These are phyloP conservation scores for Pteromalus puparum DNA, from an alignment of 1,140 invertebrate genomes.

Conservation along the genomic window DNA sequence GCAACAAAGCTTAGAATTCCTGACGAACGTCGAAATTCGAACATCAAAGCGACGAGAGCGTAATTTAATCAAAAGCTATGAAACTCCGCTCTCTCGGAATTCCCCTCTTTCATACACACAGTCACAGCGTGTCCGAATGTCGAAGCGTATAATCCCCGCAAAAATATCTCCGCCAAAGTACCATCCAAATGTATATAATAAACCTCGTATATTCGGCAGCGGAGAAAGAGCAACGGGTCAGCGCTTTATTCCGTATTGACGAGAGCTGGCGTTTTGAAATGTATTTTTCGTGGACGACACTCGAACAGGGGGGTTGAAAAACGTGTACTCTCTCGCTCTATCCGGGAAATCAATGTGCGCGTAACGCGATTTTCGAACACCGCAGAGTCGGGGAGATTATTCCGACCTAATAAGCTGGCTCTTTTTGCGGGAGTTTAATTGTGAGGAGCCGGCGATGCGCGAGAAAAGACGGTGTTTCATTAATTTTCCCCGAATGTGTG, in stretches of 20 bases:
- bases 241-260: not conserved
- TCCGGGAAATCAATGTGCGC: too few relatives aligned
- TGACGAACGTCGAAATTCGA: not conserved
- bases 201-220: not conserved
- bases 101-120: not conserved
- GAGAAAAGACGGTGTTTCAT: too few relatives aligned
- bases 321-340: not conserved
- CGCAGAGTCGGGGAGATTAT: not conserved
- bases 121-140: not conserved
- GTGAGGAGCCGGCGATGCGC: too few relatives aligned
- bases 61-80: not conserved
- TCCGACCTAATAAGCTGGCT: not conserved
- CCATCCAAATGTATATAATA: not conserved
- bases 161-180: not conserved
- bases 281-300: not conserved
- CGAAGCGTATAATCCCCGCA: not conserved
- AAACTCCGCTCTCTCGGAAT: not conserved
- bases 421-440: not conserved
- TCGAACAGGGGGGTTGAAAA: not conserved
- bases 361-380: too few relatives aligned
- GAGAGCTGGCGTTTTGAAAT: not conserved
- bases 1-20: not conserved
- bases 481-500: too few relatives aligned
- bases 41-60: not conserved
- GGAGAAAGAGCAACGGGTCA: not conserved